A percentile compares a stretch with the other conserved stretches of the same genome.
Evolutionary conservation across 2,888 invertebrate species (phyloP).

Genomic region (Dexiosoma caninum): DNA sequence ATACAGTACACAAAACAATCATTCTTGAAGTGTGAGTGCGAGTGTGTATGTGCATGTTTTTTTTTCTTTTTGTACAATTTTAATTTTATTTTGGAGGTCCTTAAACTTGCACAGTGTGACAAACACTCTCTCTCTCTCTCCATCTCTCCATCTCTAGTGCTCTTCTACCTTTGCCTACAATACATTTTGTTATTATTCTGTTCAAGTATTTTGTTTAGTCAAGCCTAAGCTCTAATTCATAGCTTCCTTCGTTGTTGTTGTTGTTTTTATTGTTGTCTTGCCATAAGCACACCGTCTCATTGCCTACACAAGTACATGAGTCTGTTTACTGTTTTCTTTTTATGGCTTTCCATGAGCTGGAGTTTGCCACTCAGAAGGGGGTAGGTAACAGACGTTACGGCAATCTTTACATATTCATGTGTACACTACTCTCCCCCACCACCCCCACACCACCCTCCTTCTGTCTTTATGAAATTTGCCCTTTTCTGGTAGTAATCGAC

Average conservation of each 20-base stretch:
- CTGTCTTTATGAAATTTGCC: conserved; percentile 18
- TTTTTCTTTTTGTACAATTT: neutral
- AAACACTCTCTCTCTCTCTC: neutral
- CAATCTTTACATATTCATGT: neutral
- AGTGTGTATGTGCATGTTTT: neutral
- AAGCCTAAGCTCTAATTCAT: conserved; percentile 44
- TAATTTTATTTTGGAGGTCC: conserved; percentile 34
- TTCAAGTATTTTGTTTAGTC: conserved; percentile 38
- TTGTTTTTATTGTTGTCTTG: conserved; percentile 46
- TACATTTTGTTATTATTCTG: conserved; percentile 10
- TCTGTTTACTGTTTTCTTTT: neutral
- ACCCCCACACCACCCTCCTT: no score
- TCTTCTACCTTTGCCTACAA: neutral
- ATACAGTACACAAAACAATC: neutral
- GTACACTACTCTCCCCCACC: no score
- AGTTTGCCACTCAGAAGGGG: conserved; percentile 29
- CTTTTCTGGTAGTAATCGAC: conserved; percentile 4
- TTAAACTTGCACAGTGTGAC: conserved; percentile 4
- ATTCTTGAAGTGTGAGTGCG: neutral
- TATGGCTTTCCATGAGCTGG: neutral
- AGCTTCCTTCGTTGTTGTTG: no score
- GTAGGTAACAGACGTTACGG: conserved; percentile 37
- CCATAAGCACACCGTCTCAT: neutral
- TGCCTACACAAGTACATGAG: neutral
- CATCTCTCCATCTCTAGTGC: no score